Base-by-base conservation (phyloP, 2,888 invertebrate genomes). In the Ophioninae sp. region DNA sequence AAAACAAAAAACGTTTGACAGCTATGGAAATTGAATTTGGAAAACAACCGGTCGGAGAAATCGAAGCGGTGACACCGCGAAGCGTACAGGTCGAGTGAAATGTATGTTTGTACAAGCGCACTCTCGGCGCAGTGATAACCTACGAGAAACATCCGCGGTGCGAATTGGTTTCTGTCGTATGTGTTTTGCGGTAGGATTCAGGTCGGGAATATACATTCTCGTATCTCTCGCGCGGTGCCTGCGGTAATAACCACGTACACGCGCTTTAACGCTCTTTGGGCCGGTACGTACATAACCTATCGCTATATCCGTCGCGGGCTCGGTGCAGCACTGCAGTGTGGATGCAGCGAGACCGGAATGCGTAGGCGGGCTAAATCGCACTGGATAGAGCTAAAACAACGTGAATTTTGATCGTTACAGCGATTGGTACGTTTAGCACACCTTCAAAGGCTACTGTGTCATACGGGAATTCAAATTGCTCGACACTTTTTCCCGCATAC, bases 361-460 rank as follows among this genome's bases (percentile, higher is more conserved):
- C 85, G 85, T 85, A 83, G 83, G 82, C 82, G 75, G 69, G 77
- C 70, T 62, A 80, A 82, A 86, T 82, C 79, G 76, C 65, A 57
- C 67, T 70, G 50, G 75, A 30, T 79, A 59, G 74, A 79, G 79
- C 82, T 80, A 83, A 69, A 70, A 44, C 74, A 68, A 79, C 64
- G 72, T 21, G 41, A 30, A 23, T 23, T 39, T 30, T 41, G 50
- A 62, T 30, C 41, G 30, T 62, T 59, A 76, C 77, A 73, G 68
- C 77, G 50, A 73, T 80, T 80, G 77, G 73, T 77, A 76, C 13
- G 7, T 65, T 37, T 17, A 56, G 61, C 23, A 7, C n/a, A 56
- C 21, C 57, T 61, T 37, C 61, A 62, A 64, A 65, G 56, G 23
- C 56, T 65, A 13, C 13, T 7, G 23, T 50, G 17, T 23, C 56